Evolutionary conservation across 2,113 vertebrate genomes (phyloP).

Genomic region (Protobothrops flavoviridis): DNA sequence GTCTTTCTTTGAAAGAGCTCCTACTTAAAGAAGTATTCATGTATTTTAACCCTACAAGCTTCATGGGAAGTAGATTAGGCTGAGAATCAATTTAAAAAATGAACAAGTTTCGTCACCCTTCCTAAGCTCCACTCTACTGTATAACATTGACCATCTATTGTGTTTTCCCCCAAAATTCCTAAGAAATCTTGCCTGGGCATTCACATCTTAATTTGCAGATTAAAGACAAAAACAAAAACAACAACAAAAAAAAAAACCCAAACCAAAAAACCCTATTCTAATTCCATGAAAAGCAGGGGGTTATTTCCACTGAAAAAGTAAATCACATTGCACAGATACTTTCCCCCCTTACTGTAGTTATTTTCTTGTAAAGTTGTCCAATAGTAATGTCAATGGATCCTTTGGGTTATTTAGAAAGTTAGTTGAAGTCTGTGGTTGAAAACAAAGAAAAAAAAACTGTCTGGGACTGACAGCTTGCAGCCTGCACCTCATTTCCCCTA

Average conservation of each 20-base stretch:
- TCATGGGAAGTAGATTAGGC: neutral
- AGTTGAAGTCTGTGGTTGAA: neutral
- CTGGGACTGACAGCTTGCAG: neutral
- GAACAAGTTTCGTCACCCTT: neutral
- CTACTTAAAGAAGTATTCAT: neutral
- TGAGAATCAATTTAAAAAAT: neutral
- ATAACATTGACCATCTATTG: neutral
- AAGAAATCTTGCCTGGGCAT: neutral
- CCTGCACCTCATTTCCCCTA: conserved; percentile 31
- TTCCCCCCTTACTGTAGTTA: neutral
- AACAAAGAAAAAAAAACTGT: neutral
- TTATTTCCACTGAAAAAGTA: neutral
- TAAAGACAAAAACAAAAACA: neutral
- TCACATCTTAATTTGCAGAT: neutral
- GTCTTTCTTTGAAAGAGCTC: neutral
- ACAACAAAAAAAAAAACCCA: too few relatives aligned
- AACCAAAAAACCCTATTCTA: neutral
- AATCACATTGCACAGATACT: neutral
- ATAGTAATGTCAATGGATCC: neutral
- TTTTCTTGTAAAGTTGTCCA: neutral
- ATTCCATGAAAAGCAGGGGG: neutral
- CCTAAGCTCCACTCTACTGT: neutral
- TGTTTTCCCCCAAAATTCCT: neutral
- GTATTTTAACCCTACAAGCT: neutral
- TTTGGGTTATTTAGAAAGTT: conserved; percentile 11